Evolutionary conservation across 2,888 invertebrate species (phyloP).

Genomic region (Rhagonycha lutea): DNA sequence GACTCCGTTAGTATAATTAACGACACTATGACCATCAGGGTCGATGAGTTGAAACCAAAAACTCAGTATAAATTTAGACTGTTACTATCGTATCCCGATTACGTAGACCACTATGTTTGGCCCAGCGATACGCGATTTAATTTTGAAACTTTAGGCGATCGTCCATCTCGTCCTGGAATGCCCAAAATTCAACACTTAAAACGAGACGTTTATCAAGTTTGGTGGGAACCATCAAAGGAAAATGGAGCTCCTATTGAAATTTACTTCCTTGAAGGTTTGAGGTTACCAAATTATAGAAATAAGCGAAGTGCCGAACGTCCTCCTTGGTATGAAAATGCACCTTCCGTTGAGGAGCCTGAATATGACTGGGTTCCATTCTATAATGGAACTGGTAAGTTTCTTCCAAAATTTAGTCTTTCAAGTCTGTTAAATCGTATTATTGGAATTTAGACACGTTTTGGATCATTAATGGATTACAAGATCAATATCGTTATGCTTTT

Average conservation of each 20-base stretch:
- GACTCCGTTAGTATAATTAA: conserved; percentile 36
- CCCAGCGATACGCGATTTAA: conserved; percentile 71
- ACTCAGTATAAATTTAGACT: conserved; percentile 79
- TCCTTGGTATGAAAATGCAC: conserved; percentile 51
- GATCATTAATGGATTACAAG: conserved; percentile 71
- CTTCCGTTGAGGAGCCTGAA: conserved; percentile 62
- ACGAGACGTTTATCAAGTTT: conserved; percentile 75
- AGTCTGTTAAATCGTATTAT: background rate
- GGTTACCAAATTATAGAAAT: conserved; percentile 45
- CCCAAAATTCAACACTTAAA: conserved; percentile 76
- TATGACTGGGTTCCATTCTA: conserved; percentile 69
- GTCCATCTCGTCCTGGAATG: conserved; percentile 78
- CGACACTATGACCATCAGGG: conserved; percentile 44
- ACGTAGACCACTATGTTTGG: conserved; percentile 69
- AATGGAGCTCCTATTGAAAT: conserved; percentile 76
- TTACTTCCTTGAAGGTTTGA: conserved; percentile 76
- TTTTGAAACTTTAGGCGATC: conserved; percentile 78
- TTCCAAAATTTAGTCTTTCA: background rate
- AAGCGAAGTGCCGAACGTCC: conserved; percentile 49
- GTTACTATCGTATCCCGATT: conserved; percentile 64
- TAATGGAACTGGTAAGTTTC: conserved; percentile 70
- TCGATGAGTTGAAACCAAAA: conserved; percentile 67
- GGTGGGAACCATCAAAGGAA: conserved; percentile 78
- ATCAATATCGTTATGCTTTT: conserved; percentile 69
- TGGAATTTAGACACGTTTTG: conserved; percentile 71